Evolutionary conservation across 2,888 invertebrate species (phyloP), one percentile per base, ranked within the genome.

Genomic region (Polyploca ridens): DNA sequence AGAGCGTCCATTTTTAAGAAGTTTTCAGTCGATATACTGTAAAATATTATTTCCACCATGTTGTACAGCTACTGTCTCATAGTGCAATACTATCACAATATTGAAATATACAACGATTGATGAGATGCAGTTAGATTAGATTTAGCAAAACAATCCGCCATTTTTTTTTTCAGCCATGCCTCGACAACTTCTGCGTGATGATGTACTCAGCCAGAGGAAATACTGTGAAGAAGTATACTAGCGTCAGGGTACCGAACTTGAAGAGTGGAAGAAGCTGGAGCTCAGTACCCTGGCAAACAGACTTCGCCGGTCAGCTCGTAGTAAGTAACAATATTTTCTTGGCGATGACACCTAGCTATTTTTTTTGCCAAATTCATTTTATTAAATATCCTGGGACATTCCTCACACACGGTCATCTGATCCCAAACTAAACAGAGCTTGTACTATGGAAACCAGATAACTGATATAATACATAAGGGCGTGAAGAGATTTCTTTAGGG

Each of bases 111-210:
- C 14, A 14, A 4, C 46, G 46, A 46, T 46, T 14, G 46, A 14
- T 46, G 46, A n/a, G 46, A 46, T 46, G 4, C n/a, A 46, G 46
- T 14, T 6, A n/a, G 46, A 46, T 46, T 46, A n/a, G n/a, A 46
- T n/a, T 46, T n/a, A 14, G 14, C 14, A 14, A n/a, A n/a, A n/a
- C 4, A 46, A 14, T 46, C n/a, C n/a, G 46, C 46, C 46, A 46
- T 46, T 3, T 54, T 62, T 64, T 49, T 64, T 80, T 73, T 0
- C 84, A 95, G 95, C 94, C 94, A 10, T 95, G 95, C 58, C 89
- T 96, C 0, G 95, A 95, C 73, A 95, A 95, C 2, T 90, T 90
- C 62, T 95, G 95, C 66, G 88, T 91, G 2, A 95, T 95, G 82
- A 87, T 93, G 19, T 90, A 94, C 78, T 81, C 89, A 0, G 78